Conservation (phyloP, 2,888 invertebrate species). For the Lithodes maja region DNA sequence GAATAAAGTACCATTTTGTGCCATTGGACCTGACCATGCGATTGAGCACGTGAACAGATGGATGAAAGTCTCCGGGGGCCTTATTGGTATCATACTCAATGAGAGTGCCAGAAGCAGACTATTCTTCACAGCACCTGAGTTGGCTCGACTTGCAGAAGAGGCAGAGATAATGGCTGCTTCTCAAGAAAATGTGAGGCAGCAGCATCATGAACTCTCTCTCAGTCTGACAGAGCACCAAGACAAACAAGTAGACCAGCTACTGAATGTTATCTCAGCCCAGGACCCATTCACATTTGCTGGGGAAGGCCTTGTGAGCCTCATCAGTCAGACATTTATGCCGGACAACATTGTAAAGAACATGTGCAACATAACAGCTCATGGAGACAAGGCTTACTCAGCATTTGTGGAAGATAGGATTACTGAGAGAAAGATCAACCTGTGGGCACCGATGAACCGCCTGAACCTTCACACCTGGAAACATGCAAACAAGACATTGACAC, state of each 20-base stretch:
- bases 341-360: conserved; percentile 4
- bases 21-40: conserved; percentile 15
- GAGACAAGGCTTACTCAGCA: neutral
- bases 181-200: neutral
- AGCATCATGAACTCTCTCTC: conserved; percentile 10
- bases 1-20: conserved; percentile 6
- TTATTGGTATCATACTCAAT: conserved; percentile 12
- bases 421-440: conserved; percentile 2
- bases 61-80: conserved; percentile 8
- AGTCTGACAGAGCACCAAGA: conserved; percentile 13
- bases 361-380: neutral
- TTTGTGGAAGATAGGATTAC: conserved; percentile 12
- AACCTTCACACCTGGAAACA: conserved; percentile 10
- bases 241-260: conserved; percentile 16
- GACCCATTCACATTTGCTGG: neutral
- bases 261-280: neutral
- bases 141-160: conserved; percentile 24
- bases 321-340: conserved; percentile 2
- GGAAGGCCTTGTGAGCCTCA: neutral
- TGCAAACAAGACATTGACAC: conserved; percentile 17
- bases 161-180: neutral
- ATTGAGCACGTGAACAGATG: conserved; percentile 16
- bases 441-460: neutral
- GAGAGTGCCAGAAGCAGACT: neutral
- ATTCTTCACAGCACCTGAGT: conserved; percentile 8